These are phyloP conservation scores for Dromius quadrimaculatus DNA, from an alignment of 2,888 invertebrate species.

Conservation along the genomic window DNA sequence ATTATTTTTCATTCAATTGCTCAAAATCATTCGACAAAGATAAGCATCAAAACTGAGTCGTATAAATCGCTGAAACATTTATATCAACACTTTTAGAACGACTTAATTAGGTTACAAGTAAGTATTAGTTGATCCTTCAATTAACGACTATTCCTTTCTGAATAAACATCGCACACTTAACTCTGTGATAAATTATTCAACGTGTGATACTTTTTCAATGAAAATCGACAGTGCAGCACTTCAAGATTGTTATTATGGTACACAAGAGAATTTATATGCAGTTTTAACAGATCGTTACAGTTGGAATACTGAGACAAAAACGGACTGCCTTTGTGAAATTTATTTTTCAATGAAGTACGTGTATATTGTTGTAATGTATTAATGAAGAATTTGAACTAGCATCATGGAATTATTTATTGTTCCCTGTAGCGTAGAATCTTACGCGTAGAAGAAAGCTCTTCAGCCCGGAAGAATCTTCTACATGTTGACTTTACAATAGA, in stretches of 20 bases:
- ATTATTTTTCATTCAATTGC: too few species aligned
- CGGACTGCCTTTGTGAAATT: slow-evolving; percentile 31
- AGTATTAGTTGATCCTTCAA: slow-evolving; percentile 27
- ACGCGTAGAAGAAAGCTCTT: too few species aligned
- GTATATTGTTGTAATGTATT: slow-evolving; percentile 34
- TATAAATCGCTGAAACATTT: too few species aligned
- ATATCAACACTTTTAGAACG: slow-evolving; percentile 12
- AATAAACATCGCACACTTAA: slow-evolving; percentile 40
- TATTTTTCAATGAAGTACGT: slow-evolving; percentile 35
- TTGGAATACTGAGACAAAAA: slow-evolving; percentile 33
- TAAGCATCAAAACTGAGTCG: too few species aligned
- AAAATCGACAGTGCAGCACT: slow-evolving; percentile 48
- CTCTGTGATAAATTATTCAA: slow-evolving; percentile 46
- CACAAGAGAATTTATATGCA: slow-evolving; percentile 43
- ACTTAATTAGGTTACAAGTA: slow-evolving; percentile 31
- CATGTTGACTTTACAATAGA: too few species aligned
- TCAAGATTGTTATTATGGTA: slow-evolving; percentile 50
- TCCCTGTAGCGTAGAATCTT: too few species aligned
- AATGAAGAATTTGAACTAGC: too few species aligned
- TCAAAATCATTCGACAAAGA: too few species aligned
- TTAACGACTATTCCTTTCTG: slow-evolving; percentile 11
- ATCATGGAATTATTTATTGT: too few species aligned
- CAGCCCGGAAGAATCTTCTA: too few species aligned
- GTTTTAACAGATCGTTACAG: slow-evolving; percentile 46
- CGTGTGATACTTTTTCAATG: slow-evolving; percentile 50